Conservation (phyloP, 2,797 vertebrate genomes). For the Decapterus maruadsi region DNA sequence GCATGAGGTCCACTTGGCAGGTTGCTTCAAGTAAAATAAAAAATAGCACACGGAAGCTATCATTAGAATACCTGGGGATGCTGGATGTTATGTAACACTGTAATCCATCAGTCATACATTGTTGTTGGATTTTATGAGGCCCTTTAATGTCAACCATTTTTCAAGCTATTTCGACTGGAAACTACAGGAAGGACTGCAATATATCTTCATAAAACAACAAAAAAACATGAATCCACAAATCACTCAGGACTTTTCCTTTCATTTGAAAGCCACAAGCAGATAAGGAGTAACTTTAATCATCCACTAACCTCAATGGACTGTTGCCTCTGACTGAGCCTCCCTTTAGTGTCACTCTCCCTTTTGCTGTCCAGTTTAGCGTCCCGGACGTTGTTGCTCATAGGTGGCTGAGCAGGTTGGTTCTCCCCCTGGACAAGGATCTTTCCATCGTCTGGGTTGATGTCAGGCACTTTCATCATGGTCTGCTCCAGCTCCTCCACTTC, state of each 20-base stretch:
- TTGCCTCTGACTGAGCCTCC: slow-evolving; percentile 86
- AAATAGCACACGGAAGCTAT: slow-evolving; percentile 50
- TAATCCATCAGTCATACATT: slow-evolving; percentile 14
- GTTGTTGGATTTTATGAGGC: slow-evolving; percentile 6
- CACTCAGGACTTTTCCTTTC: background rate
- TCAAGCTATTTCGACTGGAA: background rate
- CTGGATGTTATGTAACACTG: slow-evolving; percentile 19
- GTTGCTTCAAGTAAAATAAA: slow-evolving; percentile 48
- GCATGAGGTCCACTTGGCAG: slow-evolving; percentile 52
- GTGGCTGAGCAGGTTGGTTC: slow-evolving; percentile 49
- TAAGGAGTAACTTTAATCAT: background rate
- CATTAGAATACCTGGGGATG: slow-evolving; percentile 40
- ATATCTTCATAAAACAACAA: background rate
- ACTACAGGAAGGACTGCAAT: background rate
- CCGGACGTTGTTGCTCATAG: slow-evolving; percentile 61
- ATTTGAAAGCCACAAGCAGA: background rate
- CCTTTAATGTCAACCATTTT: background rate
- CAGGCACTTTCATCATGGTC: slow-evolving; percentile 91
- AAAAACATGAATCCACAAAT: background rate
- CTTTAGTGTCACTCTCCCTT: slow-evolving; percentile 62
- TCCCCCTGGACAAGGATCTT: slow-evolving; percentile 69
- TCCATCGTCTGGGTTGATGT: slow-evolving; percentile 86
- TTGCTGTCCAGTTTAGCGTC: slow-evolving; percentile 51
- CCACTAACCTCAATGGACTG: slow-evolving; percentile 84
- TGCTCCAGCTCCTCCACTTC: slow-evolving; percentile 96